These are phyloP conservation scores for Opisthocomus hoazin DNA, from an alignment of 2,113 vertebrate species.

Conservation along the genomic window DNA sequence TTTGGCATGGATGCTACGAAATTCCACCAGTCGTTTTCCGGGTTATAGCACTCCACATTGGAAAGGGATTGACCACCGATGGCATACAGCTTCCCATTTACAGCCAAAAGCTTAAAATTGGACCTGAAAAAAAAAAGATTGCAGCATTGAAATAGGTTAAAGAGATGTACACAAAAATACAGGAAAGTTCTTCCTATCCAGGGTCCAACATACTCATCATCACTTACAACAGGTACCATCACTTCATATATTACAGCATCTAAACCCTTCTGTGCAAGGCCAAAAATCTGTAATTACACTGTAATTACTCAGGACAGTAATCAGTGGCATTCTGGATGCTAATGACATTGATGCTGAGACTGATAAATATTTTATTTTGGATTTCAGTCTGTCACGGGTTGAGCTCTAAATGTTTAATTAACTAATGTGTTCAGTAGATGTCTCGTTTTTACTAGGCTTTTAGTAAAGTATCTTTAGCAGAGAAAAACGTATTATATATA, in stretches of 20 bases:
- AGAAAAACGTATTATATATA: neutral
- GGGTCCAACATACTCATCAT: neutral
- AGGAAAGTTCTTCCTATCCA: neutral
- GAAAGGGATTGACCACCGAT: conserved; percentile 89
- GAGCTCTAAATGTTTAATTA: neutral
- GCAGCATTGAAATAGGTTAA: neutral
- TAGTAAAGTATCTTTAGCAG: neutral
- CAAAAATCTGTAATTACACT: neutral
- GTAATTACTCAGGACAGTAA: neutral
- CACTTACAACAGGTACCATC: neutral
- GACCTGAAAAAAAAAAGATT: conserved; percentile 76
- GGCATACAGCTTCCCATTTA: conserved; percentile 88
- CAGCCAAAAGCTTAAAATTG: conserved; percentile 93
- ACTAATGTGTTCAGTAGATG: neutral
- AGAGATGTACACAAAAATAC: neutral
- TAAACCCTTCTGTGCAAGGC: neutral
- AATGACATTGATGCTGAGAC: neutral
- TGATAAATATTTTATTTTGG: neutral
- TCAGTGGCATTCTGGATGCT: neutral
- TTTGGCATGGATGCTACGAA: conserved; percentile 89
- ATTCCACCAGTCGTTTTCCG: conserved; percentile 92
- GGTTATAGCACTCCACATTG: conserved; percentile 91
- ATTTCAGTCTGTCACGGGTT: neutral
- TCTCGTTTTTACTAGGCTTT: neutral
- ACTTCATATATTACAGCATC: neutral